These are phyloP conservation scores for Xylota segnis DNA, from an alignment of 2,888 invertebrate species.

Conservation along the genomic window DNA sequence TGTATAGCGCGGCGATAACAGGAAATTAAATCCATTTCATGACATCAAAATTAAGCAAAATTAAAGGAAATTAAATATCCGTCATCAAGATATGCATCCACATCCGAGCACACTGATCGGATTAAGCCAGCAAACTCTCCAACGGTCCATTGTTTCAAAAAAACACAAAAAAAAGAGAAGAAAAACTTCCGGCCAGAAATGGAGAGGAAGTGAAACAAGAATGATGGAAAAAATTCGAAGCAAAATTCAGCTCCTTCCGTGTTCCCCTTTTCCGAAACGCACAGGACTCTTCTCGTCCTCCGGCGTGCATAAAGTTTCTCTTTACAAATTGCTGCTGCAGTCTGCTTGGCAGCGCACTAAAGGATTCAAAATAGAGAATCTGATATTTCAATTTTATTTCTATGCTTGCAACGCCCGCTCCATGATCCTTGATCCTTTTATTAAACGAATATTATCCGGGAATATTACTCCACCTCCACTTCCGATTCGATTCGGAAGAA, in stretches of 20 bases:
- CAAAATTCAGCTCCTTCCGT: not conserved
- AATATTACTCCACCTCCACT: conserved; percentile 41
- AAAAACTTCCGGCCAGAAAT: not conserved
- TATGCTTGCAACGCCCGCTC: conserved; percentile 18
- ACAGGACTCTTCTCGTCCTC: not conserved
- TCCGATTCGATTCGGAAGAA: conserved; percentile 15
- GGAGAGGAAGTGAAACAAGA: conserved; percentile 12
- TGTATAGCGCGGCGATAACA: conserved; percentile 17
- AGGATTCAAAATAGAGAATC: not conserved
- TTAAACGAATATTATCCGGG: conserved; percentile 35
- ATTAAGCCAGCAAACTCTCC: conserved; percentile 17
- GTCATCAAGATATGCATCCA: conserved; percentile 42
- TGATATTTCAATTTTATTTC: conserved; percentile 31
- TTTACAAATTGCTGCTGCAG: conserved; percentile 35
- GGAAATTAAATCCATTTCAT: conserved; percentile 57
- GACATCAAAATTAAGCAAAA: conserved; percentile 45
- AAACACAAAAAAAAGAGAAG: no score
- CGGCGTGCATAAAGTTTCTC: not conserved
- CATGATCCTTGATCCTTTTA: conserved; percentile 31
- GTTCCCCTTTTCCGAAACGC: not conserved
- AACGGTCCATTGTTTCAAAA: conserved; percentile 32
- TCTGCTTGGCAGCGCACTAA: not conserved
- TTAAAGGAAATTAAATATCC: conserved; percentile 68
- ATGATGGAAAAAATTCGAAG: conserved; percentile 11
- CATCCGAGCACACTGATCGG: conserved; percentile 30